These are phyloP conservation scores for Drosophila arizonae DNA, from an alignment of 1,140 invertebrate species.

Conservation along the genomic window DNA sequence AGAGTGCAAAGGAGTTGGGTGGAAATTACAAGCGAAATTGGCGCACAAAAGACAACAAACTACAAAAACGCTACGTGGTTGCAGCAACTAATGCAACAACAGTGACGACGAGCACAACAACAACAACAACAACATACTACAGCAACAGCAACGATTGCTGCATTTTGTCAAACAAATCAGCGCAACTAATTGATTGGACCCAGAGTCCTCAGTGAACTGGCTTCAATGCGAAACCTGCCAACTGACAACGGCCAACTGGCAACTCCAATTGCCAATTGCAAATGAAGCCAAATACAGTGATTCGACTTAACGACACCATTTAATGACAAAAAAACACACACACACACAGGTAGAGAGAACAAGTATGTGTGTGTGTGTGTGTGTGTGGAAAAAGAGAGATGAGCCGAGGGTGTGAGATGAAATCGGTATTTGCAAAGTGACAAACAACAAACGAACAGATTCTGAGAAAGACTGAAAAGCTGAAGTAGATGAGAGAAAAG, in stretches of 20 bases:
- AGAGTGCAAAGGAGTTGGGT: constrained; percentile 14
- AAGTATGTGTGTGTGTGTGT: neutral
- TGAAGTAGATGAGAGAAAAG: no score
- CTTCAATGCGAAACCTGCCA: constrained; percentile 4
- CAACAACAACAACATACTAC: constrained; percentile 1
- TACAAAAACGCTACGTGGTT: constrained; percentile 44
- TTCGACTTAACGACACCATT: constrained; percentile 40
- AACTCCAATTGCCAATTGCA: constrained; percentile 13
- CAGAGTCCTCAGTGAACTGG: neutral
- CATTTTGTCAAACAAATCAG: constrained; percentile 56
- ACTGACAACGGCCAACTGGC: neutral
- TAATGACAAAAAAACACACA: constrained; percentile 7
- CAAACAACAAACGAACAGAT: no score
- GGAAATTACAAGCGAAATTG: constrained; percentile 38
- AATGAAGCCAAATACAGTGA: constrained; percentile 34
- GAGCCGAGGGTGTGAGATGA: neutral
- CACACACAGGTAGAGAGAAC: neutral
- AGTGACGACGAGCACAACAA: constrained; percentile 1
- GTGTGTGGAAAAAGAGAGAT: neutral
- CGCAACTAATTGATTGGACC: constrained; percentile 52
- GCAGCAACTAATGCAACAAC: constrained; percentile 29
- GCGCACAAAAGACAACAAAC: constrained; percentile 43
- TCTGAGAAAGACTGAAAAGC: no score
- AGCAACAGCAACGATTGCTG: constrained; percentile 21
- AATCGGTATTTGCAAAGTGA: no score